Base-by-base conservation (phyloP, 2,888 invertebrate species). In the Horisme vitalbata region DNA sequence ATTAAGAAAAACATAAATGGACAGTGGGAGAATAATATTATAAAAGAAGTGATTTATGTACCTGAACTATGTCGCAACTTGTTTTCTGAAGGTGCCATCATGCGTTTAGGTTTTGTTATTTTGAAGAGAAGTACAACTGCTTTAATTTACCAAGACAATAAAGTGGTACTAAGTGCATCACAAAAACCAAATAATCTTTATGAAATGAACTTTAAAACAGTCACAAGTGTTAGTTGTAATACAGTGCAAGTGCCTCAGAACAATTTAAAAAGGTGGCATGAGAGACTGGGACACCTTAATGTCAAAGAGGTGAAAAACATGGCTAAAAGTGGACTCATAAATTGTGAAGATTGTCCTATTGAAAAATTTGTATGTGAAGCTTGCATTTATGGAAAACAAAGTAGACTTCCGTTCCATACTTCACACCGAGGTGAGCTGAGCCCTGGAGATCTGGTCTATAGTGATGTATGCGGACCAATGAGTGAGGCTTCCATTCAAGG, bases 81-180 rank as follows among this genome's bases (percentile, higher is more conserved):
- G 7, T 72, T 75, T 39, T 77, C 71, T 0, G 71, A 73, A 47
- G 73, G 71, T 1, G 60, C 39, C 0, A 41, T 57, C 1, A 66
- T 61, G 2, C 50, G 57, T 8, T 63, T 65, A 50, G 61, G 61
- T 0, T 64, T 66, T 50, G 24, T 18, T 2, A 60, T 69, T 8
- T 21, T 64, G 0, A 73, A 71, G 33, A 59, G 63, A 13, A 8
- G 33, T 31, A 4, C 2, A 8, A 24, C 26, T 10, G 59, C 59
- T 8, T 28, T 55, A 7, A 55, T 54, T 2, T 53, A 58, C 41
- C 45, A 11, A 61, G 57, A 53, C 45, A 38, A 15, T 15, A 15
- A 15, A 15, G 15, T 15, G 3, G 15, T 15, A 5, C 3, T 15
- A 5, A 15, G 15, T 15, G 15, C 15, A 15, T 4, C 3, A 4